Evolutionary conservation across 2,888 invertebrate species (phyloP).

Genomic region (Plagodis pulveraria): DNA sequence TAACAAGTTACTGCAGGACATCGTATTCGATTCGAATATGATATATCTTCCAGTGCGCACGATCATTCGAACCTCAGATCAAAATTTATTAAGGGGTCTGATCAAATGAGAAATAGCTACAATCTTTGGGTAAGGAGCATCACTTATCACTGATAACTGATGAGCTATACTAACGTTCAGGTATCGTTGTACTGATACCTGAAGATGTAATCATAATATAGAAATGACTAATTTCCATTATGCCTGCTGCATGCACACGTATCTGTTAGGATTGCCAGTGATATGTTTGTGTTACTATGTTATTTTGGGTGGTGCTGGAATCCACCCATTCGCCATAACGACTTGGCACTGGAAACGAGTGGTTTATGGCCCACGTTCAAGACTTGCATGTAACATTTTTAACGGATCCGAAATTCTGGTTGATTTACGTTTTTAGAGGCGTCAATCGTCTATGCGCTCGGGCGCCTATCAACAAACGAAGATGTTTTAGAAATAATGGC

Average conservation of each 20-base stretch:
- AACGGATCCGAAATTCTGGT: slow-evolving; percentile 42
- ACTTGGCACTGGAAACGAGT: slow-evolving; percentile 79
- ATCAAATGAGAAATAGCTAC: no score
- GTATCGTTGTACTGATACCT: no score
- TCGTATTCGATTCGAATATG: no score
- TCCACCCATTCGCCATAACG: slow-evolving; percentile 55
- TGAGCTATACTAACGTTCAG: no score
- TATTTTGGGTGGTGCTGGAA: slow-evolving; percentile 83
- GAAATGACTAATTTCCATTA: no score
- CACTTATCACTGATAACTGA: no score
- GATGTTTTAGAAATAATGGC: slow-evolving; percentile 8
- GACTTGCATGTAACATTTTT: slow-evolving; percentile 50
- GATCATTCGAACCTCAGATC: no score
- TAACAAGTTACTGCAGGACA: no score
- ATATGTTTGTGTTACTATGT: slow-evolving; percentile 64
- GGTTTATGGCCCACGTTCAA: slow-evolving; percentile 77
- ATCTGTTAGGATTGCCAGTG: slow-evolving; percentile 48
- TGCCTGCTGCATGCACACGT: not conserved
- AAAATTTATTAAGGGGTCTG: no score
- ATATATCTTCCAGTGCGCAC: no score
- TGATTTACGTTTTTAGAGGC: slow-evolving; percentile 32
- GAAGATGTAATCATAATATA: no score
- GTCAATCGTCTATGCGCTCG: slow-evolving; percentile 26
- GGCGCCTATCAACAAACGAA: slow-evolving; percentile 13
- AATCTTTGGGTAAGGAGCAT: no score